phyloP scores from a whole-genome alignment of 2,888 invertebrate genomes.

The Melangyna quadrimaculata region DNA sequence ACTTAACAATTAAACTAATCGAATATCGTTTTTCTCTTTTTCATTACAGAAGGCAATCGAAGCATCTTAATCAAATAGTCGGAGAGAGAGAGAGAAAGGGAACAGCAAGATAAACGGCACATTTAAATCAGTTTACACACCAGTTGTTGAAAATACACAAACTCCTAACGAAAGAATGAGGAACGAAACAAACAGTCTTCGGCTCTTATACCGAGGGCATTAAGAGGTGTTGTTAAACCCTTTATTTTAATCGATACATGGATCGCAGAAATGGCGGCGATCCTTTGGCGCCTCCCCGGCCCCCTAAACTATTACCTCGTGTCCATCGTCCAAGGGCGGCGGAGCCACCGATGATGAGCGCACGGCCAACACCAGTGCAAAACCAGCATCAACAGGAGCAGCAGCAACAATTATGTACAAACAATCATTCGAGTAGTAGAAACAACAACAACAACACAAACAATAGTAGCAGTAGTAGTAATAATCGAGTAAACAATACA shows the following conservation, averaged over 20 bases:
- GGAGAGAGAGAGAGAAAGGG: not conserved
- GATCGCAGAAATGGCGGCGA: constrained; percentile 89
- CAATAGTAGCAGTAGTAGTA: constrained; percentile 34
- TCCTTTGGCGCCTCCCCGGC: constrained; percentile 88
- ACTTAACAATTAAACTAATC: not conserved
- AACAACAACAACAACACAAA: constrained; percentile 43
- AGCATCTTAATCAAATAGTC: constrained; percentile 73
- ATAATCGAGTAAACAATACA: constrained; percentile 37
- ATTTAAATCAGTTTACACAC: not conserved
- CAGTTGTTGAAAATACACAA: not conserved
- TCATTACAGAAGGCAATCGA: constrained; percentile 83
- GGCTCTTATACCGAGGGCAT: constrained; percentile 82
- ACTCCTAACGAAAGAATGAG: constrained; percentile 81
- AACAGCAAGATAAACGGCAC: constrained; percentile 1
- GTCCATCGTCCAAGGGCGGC: constrained; percentile 84
- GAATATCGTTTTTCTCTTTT: constrained; percentile 58
- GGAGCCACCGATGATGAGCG: constrained; percentile 83
- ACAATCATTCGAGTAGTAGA: constrained; percentile 56
- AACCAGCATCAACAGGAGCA: constrained; percentile 65
- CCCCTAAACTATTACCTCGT: constrained; percentile 88
- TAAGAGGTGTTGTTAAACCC: constrained; percentile 77
- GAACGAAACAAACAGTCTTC: constrained; percentile 85
- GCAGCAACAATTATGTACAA: constrained; percentile 63
- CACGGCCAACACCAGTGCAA: constrained; percentile 75
- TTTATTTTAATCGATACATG: constrained; percentile 82